Base-by-base conservation (phyloP, 2,888 invertebrate genomes). In the Limenitis camilla region DNA sequence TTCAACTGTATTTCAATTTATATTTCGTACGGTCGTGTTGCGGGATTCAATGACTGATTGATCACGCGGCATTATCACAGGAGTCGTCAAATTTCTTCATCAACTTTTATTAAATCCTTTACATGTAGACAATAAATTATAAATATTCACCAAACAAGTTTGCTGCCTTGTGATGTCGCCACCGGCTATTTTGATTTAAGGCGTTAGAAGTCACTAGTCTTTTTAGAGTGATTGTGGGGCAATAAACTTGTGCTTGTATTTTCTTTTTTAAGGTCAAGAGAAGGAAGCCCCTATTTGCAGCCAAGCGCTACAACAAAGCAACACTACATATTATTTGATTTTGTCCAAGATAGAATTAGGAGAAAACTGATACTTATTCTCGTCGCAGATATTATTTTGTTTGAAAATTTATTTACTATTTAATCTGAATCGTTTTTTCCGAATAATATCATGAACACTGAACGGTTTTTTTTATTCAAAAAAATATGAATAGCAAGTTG, bases 211-310 rank as follows among this genome's bases (percentile, higher is more conserved):
- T 5, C 28, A n/a, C 8, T 51, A 30, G n/a, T 55, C 45, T 49
- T 53, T 54, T 3, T 49, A 43, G 53, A 40, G 41, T 56, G 36
- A 53, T 52, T 59, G 60, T 61, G 42, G 61, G 67, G 63, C 63
- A 57, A 73, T 79, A 78, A 74, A 80, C 58, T 63, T 74, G 71
- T 77, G 61, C 71, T 62, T 75, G 57, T 78, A 83, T 82, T 83
- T 74, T 84, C 80, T 77, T 75, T 69, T 49, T 78, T 82, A 81
- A 81, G 61, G 19, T 19, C 19, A 19, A 44, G 69, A 70, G 71
- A 72, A 73, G 63, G 71, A 67, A 59, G 65, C 65, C 54, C 59
- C 60, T 58, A 64, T 36, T 45, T 38, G 36, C 62, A 39, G 32
- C 39, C 50, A 48, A 45, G 50, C 49, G 50, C 60, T 40, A 53